A percentile compares a stretch with the other conserved stretches of the same genome.
phyloP scores from a whole-genome alignment of 2,888 invertebrate genomes.

The Drosophila infuscata region DNA sequence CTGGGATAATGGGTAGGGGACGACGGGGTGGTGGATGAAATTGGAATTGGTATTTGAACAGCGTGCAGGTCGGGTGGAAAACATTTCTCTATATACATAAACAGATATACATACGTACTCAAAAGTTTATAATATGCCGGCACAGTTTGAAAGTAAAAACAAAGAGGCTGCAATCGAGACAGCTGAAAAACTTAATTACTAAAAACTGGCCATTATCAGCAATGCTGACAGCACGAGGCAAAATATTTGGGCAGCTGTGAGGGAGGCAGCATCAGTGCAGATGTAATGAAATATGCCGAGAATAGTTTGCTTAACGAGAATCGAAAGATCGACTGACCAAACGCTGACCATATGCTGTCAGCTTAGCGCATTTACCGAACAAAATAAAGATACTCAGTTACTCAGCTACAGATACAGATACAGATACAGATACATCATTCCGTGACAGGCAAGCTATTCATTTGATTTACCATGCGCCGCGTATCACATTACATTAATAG shows the following conservation, averaged over 20 bases:
- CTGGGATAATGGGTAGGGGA: neutral
- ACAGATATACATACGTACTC: neutral
- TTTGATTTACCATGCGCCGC: constrained; percentile 56
- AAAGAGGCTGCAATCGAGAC: constrained; percentile 16
- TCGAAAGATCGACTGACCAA: constrained; percentile 33
- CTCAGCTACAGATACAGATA: neutral
- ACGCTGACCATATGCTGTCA: constrained; percentile 60
- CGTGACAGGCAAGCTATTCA: constrained; percentile 20
- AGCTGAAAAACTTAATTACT: constrained; percentile 36
- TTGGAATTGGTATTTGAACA: constrained; percentile 2
- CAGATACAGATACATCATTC: constrained; percentile 45
- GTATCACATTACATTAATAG: constrained; percentile 69
- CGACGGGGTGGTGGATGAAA: neutral
- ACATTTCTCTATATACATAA: neutral
- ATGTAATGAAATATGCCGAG: constrained; percentile 61
- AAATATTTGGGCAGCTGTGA: constrained; percentile 73
- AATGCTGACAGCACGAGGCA: constrained; percentile 50
- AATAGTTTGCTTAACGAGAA: constrained; percentile 42
- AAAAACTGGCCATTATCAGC: constrained; percentile 3
- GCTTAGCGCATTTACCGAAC: constrained; percentile 21
- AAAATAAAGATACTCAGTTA: constrained; percentile 4
- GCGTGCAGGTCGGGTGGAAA: constrained; percentile 23
- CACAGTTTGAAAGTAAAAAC: constrained; percentile 3
- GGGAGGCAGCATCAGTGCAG: constrained; percentile 13
- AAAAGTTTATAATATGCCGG: constrained; percentile 23